phyloP scores from a whole-genome alignment of 64 coral and sea anemone species.

The Montipora efflorescens region DNA sequence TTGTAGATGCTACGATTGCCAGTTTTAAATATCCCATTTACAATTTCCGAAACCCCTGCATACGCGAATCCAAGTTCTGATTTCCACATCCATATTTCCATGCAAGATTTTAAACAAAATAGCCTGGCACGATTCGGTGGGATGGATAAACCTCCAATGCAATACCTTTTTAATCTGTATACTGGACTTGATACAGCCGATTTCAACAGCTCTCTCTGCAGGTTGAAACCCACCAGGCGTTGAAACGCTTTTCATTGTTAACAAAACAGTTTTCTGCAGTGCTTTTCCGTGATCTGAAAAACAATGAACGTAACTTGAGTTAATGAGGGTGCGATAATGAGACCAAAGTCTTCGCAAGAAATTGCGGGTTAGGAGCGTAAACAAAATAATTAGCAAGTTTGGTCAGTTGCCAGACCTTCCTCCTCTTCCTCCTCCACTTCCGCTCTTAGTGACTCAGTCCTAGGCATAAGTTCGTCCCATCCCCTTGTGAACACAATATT shows the following conservation, averaged over 20 bases:
- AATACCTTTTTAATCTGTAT: constrained; percentile 87
- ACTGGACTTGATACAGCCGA: constrained; percentile 88
- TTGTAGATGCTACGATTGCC: too few species aligned
- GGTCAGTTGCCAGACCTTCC: constrained; percentile 71
- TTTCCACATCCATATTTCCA: too few species aligned
- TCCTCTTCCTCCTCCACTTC: constrained; percentile 78
- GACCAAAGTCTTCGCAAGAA: too few species aligned
- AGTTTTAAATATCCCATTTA: too few species aligned
- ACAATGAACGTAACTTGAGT: not conserved
- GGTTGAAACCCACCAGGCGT: constrained; percentile 80
- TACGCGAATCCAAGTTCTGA: too few species aligned
- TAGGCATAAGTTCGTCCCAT: constrained; percentile 88
- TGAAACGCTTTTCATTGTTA: constrained; percentile 83
- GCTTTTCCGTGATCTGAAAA: constrained; percentile 64
- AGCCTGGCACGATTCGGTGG: too few species aligned
- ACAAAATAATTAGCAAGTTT: not conserved
- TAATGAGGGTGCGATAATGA: not conserved
- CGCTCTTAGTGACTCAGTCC: constrained; percentile 82
- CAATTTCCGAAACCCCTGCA: too few species aligned
- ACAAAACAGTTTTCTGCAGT: constrained; percentile 53
- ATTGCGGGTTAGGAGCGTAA: too few species aligned
- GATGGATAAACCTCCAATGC: not conserved
- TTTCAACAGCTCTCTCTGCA: constrained; percentile 83
- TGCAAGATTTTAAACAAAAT: too few species aligned
- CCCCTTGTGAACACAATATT: constrained; percentile 85